These are phyloP conservation scores for Thamnophis sirtalis DNA, from an alignment of 2,113 vertebrate genomes.

Conservation along the genomic window DNA sequence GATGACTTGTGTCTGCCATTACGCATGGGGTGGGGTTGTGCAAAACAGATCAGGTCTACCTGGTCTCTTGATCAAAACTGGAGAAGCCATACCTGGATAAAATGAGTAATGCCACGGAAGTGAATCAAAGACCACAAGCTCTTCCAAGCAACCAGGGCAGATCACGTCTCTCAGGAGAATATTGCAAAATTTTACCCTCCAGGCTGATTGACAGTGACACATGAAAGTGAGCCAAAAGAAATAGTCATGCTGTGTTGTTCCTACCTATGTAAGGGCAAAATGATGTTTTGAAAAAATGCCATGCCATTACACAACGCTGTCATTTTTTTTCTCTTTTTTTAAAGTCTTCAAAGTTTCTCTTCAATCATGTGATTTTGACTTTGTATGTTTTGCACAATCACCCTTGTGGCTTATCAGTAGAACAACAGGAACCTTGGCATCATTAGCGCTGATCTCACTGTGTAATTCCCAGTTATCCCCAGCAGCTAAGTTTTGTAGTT, in stretches of 20 bases:
- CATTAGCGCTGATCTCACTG: constrained; percentile 4
- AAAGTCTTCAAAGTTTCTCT: background rate
- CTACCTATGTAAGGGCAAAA: background rate
- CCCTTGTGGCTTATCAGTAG: background rate
- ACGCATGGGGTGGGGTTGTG: background rate
- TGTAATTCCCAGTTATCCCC: background rate
- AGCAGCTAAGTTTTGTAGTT: background rate
- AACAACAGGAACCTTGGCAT: background rate
- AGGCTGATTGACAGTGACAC: background rate
- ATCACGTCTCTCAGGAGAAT: background rate
- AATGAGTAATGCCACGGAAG: background rate
- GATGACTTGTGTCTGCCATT: background rate
- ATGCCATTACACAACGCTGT: background rate
- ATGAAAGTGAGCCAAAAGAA: background rate
- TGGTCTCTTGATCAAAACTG: background rate
- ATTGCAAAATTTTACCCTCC: background rate
- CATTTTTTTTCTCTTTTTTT: background rate
- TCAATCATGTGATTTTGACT: background rate
- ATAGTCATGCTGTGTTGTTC: background rate
- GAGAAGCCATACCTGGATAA: background rate
- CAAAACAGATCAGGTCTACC: background rate
- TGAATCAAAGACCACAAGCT: background rate
- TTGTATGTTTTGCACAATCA: background rate
- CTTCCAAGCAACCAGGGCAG: background rate
- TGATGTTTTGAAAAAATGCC: background rate